These are phyloP conservation scores for Peromyscus leucopus DNA, from an alignment of 2,113 vertebrate species.

Conservation along the genomic window DNA sequence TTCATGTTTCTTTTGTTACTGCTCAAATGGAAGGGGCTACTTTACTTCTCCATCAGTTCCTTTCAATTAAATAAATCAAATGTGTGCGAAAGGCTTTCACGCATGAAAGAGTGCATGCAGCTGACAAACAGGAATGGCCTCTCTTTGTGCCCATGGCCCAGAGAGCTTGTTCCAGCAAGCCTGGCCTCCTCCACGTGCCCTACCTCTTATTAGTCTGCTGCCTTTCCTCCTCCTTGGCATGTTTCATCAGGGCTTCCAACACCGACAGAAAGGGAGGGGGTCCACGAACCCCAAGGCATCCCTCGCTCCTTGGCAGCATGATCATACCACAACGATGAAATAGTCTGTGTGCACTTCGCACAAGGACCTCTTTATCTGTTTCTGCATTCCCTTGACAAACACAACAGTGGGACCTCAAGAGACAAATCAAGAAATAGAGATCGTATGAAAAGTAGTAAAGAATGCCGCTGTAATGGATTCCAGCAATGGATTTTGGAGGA, in stretches of 20 bases:
- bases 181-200: not conserved
- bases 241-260: not conserved
- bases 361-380: not conserved
- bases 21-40: constrained; percentile 57
- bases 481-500: not conserved
- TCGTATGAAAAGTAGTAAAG: not conserved
- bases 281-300: not conserved
- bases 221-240: not conserved
- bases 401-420: not conserved
- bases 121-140: not conserved
- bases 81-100: constrained; percentile 36
- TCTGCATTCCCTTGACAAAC: not conserved
- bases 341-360: not conserved
- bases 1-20: constrained; percentile 76
- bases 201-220: not conserved
- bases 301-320: not conserved
- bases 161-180: not conserved
- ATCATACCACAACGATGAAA: not conserved
- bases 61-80: constrained; percentile 76
- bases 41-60: constrained; percentile 69
- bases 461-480: not conserved
- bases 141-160: not conserved
- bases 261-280: not conserved
- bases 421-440: not conserved
- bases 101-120: not conserved